Percentiles rank a stretch among this genome's conserved stretches.
Evolutionary conservation across 2,797 vertebrate genomes (phyloP).

Genomic region (Halcyon badia): DNA sequence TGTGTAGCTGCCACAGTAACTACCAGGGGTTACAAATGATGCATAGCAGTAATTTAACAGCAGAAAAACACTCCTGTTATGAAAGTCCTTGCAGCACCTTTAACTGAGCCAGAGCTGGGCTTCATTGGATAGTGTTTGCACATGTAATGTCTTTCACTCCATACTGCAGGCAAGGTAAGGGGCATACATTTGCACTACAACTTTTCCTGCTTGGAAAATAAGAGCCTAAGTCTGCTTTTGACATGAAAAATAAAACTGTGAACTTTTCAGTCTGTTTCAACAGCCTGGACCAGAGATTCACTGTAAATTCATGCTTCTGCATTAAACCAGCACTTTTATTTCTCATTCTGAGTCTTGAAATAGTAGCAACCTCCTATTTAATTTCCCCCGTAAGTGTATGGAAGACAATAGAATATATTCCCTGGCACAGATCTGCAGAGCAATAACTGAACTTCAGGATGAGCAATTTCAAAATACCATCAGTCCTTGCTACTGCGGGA

Average conservation of each 20-base stretch:
- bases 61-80: neutral
- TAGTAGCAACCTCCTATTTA: conserved; percentile 3
- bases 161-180: neutral
- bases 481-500: neutral
- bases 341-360: conserved; percentile 13
- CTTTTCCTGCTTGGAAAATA: neutral
- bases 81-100: neutral
- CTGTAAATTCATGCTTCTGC: neutral
- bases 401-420: conserved; percentile 1
- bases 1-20: neutral
- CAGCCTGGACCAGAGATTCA: neutral
- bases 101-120: neutral
- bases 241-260: neutral
- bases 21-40: neutral
- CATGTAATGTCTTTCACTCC: neutral
- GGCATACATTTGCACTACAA: neutral
- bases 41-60: neutral
- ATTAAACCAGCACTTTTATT: neutral
- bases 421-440: neutral
- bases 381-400: conserved; percentile 16
- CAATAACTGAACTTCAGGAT: neutral
- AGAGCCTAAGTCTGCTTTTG: neutral
- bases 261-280: neutral
- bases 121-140: neutral
- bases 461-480: conserved; percentile 4